Percentiles rank a stretch among this genome's conserved stretches.
Evolutionary conservation across 1,140 invertebrate genomes (phyloP).

Genomic region (Myzus persicae): DNA sequence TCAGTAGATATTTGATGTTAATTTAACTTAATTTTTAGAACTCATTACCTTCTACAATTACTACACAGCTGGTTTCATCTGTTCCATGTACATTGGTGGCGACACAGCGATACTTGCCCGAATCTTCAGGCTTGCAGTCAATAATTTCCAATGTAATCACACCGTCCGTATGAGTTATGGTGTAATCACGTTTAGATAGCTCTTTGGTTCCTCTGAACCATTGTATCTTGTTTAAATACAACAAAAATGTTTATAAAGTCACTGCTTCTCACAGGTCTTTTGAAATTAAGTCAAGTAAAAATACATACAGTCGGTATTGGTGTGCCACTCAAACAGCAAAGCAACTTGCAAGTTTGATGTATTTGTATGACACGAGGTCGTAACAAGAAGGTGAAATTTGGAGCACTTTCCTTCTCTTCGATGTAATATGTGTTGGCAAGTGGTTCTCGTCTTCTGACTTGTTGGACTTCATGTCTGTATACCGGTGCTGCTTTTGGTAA

Average conservation of each 20-base stretch:
- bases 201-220: slow-evolving; percentile 95
- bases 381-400: slow-evolving; percentile 95
- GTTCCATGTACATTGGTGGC: slow-evolving; percentile 91
- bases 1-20: neutral
- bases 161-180: slow-evolving; percentile 88
- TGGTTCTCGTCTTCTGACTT: slow-evolving; percentile 78
- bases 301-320: slow-evolving; percentile 84
- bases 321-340: slow-evolving; percentile 94
- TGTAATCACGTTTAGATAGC: slow-evolving; percentile 88
- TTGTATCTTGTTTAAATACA: slow-evolving; percentile 67
- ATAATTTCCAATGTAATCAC: slow-evolving; percentile 96
- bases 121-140: slow-evolving; percentile 91
- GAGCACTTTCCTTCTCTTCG: slow-evolving; percentile 87
- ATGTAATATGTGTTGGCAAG: slow-evolving; percentile 87
- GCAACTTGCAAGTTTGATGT: slow-evolving; percentile 92
- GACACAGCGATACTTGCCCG: slow-evolving; percentile 93
- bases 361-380: slow-evolving; percentile 97
- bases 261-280: neutral
- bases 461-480: slow-evolving; percentile 78
- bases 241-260: neutral
- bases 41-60: slow-evolving; percentile 91
- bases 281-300: neutral
- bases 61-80: slow-evolving; percentile 93
- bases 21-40: neutral
- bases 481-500: slow-evolving; percentile 67